Conservation (phyloP, 2,888 invertebrate species). For the Liopterus haemorrhoidalis region DNA sequence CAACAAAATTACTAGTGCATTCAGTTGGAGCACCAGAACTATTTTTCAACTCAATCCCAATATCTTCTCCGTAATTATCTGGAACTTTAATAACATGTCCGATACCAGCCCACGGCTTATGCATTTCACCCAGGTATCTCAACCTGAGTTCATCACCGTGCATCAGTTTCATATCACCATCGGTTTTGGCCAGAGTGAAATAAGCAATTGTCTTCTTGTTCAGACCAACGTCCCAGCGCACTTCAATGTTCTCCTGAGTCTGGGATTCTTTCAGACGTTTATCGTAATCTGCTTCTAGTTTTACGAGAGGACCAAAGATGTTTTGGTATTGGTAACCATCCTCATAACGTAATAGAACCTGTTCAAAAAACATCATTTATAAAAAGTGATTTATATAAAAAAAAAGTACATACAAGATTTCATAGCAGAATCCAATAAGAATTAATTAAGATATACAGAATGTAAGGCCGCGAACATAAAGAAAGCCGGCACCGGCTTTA, state of each 20-base stretch:
- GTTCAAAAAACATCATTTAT: no score
- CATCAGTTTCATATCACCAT: conserved; percentile 98
- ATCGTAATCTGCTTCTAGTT: conserved; percentile 97
- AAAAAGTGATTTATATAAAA: no score
- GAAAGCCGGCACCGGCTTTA: no score
- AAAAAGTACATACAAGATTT: conserved; percentile 11
- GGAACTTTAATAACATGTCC: conserved; percentile 97
- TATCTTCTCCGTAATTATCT: conserved; percentile 95
- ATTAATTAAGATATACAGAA: no score
- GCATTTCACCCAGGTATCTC: conserved; percentile 86
- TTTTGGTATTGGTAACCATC: conserved; percentile 99
- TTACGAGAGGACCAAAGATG: conserved; percentile 94
- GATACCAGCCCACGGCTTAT: conserved; percentile 94
- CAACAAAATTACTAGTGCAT: conserved; percentile 91
- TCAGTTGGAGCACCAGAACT: conserved; percentile 89
- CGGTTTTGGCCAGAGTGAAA: conserved; percentile 94
- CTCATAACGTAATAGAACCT: conserved; percentile 69
- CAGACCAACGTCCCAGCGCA: conserved; percentile 97
- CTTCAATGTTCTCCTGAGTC: conserved; percentile 96
- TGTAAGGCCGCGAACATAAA: no score
- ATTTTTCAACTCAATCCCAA: conserved; percentile 92
- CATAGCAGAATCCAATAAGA: no score
- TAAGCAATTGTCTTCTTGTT: conserved; percentile 98
- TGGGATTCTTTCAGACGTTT: conserved; percentile 96
- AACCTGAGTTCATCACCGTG: conserved; percentile 95